A percentile compares a stretch with the other conserved stretches of the same genome.
phyloP scores from a whole-genome alignment of 2,797 vertebrate genomes.

The Gadopsis marmoratus region DNA sequence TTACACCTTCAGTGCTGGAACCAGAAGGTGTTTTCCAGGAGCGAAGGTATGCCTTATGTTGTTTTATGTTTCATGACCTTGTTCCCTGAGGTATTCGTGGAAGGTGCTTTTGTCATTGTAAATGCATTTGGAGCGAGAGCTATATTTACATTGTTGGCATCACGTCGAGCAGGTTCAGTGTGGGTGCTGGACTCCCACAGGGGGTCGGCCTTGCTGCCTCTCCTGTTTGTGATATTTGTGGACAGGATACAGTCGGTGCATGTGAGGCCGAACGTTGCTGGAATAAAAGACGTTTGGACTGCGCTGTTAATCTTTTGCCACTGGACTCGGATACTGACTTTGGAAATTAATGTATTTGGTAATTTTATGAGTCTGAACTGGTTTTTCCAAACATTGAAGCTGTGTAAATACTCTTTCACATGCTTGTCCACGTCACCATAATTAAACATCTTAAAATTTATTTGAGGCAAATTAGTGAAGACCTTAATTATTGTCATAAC shows the following conservation, averaged over 20 bases:
- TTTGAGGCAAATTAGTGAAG: constrained; percentile 29
- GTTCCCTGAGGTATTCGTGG: background rate
- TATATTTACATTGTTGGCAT: constrained; percentile 38
- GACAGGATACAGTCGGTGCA: background rate
- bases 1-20: background rate
- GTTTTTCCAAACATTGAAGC: background rate
- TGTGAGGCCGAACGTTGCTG: constrained; percentile 4
- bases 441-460: constrained; percentile 31
- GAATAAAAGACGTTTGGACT: constrained; percentile 4
- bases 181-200: constrained; percentile 3
- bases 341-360: constrained; percentile 3
- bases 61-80: background rate
- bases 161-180: constrained; percentile 12
- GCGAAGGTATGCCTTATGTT: background rate
- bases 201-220: constrained; percentile 12
- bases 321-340: background rate
- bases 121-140: constrained; percentile 11
- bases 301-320: background rate
- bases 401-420: constrained; percentile 15
- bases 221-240: constrained; percentile 9
- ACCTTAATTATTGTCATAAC: constrained; percentile 36
- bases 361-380: background rate
- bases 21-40: constrained; percentile 6
- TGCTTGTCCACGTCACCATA: background rate
- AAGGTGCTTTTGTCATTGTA: constrained; percentile 2